Base-by-base conservation (phyloP, 2,888 invertebrate species). In the Lepidocyrtinus sp. region DNA sequence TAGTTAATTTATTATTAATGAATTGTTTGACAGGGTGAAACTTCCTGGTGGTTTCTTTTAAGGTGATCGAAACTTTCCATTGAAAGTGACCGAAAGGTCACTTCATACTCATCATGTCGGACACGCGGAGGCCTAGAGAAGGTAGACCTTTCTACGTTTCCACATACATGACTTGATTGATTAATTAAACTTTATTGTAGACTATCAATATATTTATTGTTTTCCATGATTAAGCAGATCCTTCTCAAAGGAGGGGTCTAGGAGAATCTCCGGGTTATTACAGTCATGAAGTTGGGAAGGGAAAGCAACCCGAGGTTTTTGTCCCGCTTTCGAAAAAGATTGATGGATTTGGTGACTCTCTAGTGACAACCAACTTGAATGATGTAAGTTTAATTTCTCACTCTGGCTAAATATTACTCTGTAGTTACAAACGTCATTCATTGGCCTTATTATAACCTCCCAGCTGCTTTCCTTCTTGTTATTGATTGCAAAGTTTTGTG, bases 11-110 rank as follows among this genome's bases (percentile, higher is more conserved):
- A n/a, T n/a, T n/a, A n/a, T n/a, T n/a, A n/a, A n/a, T n/a, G n/a
- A n/a, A n/a, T n/a, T n/a, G n/a, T n/a, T n/a, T n/a, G n/a, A n/a
- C 25, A 63, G 75, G 69, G 61, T 69, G 50, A 25, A 70, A 46
- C 12, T 2, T 17, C 12, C 19, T 24, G 7, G 1, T 2, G 19
- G 21, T 26, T 59, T 5, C 2, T 1, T 50, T 50, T 27, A 17
- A 78, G 62, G 78, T 78, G 78, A 62, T 72, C 72, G 22, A 50
- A 46, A 50, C 17, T n/a, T 12, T 50, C 17, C n/a, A 12, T 2
- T n/a, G 17, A 50, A 78, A 72, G 78, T 78, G 78, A 62, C 78
- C 78, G 22, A 27, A 25, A 50, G 78, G 78, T 78, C 78, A 78
- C 78, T 72, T 59, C n/a, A 25, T 59, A 46, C 36, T 61, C 67